Percentiles rank a stretch among this genome's conserved stretches.
Evolutionary conservation across 2,888 invertebrate genomes (phyloP).

Genomic region (Heterodera filipjevi): DNA sequence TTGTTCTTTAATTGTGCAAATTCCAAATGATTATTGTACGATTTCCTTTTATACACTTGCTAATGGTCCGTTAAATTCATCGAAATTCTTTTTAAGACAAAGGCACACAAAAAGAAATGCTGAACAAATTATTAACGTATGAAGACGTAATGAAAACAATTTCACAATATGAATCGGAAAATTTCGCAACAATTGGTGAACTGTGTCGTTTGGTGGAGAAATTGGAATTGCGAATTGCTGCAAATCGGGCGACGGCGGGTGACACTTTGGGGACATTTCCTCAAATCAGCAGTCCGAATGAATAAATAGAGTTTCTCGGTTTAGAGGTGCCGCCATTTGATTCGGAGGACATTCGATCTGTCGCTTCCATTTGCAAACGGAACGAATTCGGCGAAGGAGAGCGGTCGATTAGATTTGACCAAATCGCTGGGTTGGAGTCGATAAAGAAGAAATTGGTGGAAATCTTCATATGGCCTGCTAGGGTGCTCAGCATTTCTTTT

Average conservation of each 20-base stretch:
- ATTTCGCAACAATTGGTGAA: neutral
- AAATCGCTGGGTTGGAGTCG: constrained; percentile 55
- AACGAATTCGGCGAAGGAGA: constrained; percentile 18
- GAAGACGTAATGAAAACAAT: neutral
- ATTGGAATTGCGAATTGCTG: neutral
- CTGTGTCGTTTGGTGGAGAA: neutral
- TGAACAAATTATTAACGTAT: neutral
- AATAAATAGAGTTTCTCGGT: neutral
- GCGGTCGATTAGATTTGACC: constrained; percentile 35
- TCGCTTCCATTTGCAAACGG: neutral
- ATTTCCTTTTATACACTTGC: no score
- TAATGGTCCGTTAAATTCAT: neutral
- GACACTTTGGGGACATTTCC: neutral
- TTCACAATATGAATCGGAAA: neutral
- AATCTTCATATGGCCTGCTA: constrained; percentile 60
- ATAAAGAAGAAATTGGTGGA: constrained; percentile 54
- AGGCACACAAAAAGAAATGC: neutral
- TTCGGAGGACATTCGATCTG: neutral
- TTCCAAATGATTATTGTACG: no score
- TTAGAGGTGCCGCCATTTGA: neutral
- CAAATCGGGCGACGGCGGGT: neutral
- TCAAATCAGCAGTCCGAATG: neutral
- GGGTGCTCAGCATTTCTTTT: constrained; percentile 36
- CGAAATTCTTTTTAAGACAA: constrained; percentile 1
- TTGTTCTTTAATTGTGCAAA: no score